Evolutionary conservation across 2,888 invertebrate species (phyloP).

Genomic region (Spilarctia lutea): DNA sequence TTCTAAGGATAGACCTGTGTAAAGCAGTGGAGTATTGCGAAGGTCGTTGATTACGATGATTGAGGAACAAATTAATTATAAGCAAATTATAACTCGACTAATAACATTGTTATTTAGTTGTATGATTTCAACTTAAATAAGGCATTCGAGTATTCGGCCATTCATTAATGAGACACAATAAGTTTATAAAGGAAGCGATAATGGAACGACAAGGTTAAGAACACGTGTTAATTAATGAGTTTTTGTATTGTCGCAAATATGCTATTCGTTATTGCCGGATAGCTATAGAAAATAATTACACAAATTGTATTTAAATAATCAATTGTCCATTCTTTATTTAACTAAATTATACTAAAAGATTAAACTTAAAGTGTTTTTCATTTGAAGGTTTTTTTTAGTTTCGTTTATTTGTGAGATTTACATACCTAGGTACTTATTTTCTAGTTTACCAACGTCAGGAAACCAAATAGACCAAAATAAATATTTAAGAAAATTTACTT

Average conservation of each 20-base stretch:
- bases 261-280: background rate
- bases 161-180: conserved; percentile 20
- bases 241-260: conserved; percentile 6
- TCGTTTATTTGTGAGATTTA: background rate
- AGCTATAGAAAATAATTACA: background rate
- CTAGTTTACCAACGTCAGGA: too few species aligned
- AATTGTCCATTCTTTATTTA: background rate
- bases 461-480: background rate
- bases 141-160: background rate
- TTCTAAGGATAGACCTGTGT: too few species aligned
- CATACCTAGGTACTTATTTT: too few species aligned
- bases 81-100: too few species aligned
- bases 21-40: too few species aligned
- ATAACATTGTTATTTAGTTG: background rate
- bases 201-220: conserved; percentile 38
- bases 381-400: background rate
- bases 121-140: background rate
- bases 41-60: too few species aligned
- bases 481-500: background rate
- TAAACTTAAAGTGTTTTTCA: too few species aligned
- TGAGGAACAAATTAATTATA: too few species aligned
- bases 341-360: background rate
- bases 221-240: conserved; percentile 34
- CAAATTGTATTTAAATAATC: background rate
- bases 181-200: conserved; percentile 42